Percentiles rank a stretch among this genome's conserved stretches.
Conservation (phyloP, 2,797 vertebrate genomes). For the Hoplostethus atlanticus region DNA sequence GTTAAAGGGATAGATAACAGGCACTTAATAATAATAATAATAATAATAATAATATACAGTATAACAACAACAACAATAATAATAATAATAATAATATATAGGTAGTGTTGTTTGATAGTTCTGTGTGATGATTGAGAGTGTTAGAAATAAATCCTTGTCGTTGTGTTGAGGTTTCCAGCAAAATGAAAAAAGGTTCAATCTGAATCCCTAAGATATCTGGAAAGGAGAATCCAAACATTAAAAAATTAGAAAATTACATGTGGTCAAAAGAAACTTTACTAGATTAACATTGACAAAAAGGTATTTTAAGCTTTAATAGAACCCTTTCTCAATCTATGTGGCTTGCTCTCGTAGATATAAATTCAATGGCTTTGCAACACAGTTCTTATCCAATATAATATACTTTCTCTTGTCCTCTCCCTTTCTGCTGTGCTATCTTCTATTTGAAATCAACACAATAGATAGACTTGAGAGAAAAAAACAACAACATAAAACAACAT, state of each 20-base stretch:
- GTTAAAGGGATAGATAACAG: conserved; percentile 90
- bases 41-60: conserved; percentile 58
- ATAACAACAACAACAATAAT: conserved; percentile 44
- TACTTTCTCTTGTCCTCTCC: conserved; percentile 41
- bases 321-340: conserved; percentile 39
- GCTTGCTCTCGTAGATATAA: conserved; percentile 23
- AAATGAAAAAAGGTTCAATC: conserved; percentile 64
- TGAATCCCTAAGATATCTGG: conserved; percentile 46
- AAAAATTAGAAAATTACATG: conserved; percentile 35
- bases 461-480: conserved; percentile 36
- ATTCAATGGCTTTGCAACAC: conserved; percentile 77
- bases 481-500: conserved; percentile 67
- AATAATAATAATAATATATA: conserved; percentile 57
- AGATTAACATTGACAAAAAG: conserved; percentile 76
- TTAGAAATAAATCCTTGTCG: conserved; percentile 36
- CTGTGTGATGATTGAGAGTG: conserved; percentile 40
- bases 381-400: conserved; percentile 66
- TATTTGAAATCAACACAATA: conserved; percentile 62
- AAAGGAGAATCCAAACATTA: conserved; percentile 58
- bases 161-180: conserved; percentile 60
- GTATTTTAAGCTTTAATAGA: conserved; percentile 78
- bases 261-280: conserved; percentile 64
- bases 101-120: conserved; percentile 69
- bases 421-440: conserved; percentile 76
- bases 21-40: conserved; percentile 88